Evolutionary conservation across 2,888 invertebrate genomes (phyloP).

Genomic region (Camponotus fellah): DNA sequence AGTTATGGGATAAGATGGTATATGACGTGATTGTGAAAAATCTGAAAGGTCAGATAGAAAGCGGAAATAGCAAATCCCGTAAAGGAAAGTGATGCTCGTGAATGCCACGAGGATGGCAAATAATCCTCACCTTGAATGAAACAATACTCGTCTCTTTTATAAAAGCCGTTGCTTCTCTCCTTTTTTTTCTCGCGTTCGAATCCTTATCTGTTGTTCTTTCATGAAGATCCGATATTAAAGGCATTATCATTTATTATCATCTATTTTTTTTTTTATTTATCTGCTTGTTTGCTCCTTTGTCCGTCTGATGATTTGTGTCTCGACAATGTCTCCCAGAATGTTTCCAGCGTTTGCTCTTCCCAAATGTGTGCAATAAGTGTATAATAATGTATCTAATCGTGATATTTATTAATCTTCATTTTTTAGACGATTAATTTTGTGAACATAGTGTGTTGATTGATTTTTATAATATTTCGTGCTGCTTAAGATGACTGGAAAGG

Average conservation of each 20-base stretch:
- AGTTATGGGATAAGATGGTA: neutral
- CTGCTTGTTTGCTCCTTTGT: neutral
- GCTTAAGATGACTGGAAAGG: too few species aligned
- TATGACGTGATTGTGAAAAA: slow-evolving; percentile 16
- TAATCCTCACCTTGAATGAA: slow-evolving; percentile 49
- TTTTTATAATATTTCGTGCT: too few species aligned
- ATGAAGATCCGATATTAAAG: slow-evolving; percentile 70
- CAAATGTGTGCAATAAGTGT: neutral
- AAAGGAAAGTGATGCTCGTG: neutral
- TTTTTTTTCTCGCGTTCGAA: neutral
- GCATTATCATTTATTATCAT: slow-evolving; percentile 55
- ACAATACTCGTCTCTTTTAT: slow-evolving; percentile 19
- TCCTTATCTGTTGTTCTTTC: slow-evolving; percentile 26
- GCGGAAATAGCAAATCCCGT: slow-evolving; percentile 5
- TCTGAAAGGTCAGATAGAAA: slow-evolving; percentile 50
- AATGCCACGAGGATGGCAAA: slow-evolving; percentile 44
- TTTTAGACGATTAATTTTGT: neutral
- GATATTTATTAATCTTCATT: neutral
- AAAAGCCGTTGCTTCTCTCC: neutral
- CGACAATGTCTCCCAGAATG: neutral
- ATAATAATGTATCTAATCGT: neutral
- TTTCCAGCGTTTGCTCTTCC: neutral
- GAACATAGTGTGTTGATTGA: too few species aligned
- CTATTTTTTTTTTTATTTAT: neutral
- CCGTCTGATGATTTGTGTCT: neutral